phyloP scores from a whole-genome alignment of 2,888 invertebrate genomes.

The Lycaena phlaeas region DNA sequence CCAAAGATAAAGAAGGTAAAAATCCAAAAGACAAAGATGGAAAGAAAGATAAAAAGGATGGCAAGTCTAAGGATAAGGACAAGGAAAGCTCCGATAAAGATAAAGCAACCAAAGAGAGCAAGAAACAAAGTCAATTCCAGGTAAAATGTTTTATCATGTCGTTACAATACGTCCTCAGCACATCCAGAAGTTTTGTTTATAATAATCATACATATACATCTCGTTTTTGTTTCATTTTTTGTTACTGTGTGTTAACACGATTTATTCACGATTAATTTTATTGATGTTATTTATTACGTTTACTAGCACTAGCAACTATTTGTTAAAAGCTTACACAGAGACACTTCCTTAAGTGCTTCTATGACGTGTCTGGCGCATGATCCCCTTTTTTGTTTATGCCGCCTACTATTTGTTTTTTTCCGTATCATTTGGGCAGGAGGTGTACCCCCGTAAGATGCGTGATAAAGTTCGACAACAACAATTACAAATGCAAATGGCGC shows the following conservation, averaged over 20 bases:
- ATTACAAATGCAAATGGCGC: constrained; percentile 75
- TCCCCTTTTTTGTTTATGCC: constrained; percentile 65
- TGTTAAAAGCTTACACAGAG: constrained; percentile 12
- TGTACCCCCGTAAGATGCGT: constrained; percentile 87
- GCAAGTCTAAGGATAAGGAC: constrained; percentile 73
- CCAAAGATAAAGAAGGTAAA: constrained; percentile 75
- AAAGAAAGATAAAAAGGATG: constrained; percentile 73
- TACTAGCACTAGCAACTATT: constrained; percentile 31
- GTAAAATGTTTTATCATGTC: constrained; percentile 34
- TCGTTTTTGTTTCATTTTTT: constrained; percentile 52
- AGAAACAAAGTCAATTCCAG: constrained; percentile 79
- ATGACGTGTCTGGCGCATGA: constrained; percentile 57
- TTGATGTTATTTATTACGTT: constrained; percentile 34
- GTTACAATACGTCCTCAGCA: constrained; percentile 38
- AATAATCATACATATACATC: constrained; percentile 31
- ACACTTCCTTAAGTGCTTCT: constrained; percentile 37
- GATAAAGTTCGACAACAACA: constrained; percentile 82
- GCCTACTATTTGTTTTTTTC: constrained; percentile 71
- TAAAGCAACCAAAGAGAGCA: constrained; percentile 70
- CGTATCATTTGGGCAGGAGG: constrained; percentile 79
- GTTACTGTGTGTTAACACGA: constrained; percentile 52
- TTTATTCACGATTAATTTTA: constrained; percentile 35
- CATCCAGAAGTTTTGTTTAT: constrained; percentile 57
- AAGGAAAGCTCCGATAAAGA: constrained; percentile 76
- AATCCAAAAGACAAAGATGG: constrained; percentile 66